phyloP scores from a whole-genome alignment of 2,113 vertebrate species.

The Procapra przewalskii region DNA sequence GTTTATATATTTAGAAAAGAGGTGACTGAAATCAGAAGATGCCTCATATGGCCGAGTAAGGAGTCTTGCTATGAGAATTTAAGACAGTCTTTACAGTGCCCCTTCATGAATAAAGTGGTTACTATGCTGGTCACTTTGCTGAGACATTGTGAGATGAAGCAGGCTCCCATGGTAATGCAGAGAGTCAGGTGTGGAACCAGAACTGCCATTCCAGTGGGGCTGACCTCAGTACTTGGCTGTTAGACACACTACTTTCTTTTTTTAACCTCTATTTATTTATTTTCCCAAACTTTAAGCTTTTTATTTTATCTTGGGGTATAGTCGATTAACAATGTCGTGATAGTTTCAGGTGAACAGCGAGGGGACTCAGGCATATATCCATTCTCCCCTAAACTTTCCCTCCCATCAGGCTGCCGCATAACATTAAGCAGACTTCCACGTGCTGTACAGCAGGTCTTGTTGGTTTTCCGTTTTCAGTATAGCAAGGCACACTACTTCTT shows the following conservation, averaged over 20 bases:
- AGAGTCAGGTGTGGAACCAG: background rate
- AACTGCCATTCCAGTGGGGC: background rate
- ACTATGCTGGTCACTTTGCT: background rate
- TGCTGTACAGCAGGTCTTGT: background rate
- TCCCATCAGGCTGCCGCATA: background rate
- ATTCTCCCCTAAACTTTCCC: background rate
- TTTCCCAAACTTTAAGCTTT: background rate
- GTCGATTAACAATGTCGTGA: background rate
- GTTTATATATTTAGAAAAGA: background rate
- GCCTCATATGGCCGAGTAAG: background rate
- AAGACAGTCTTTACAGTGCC: background rate
- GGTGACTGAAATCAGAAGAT: slow-evolving; percentile 12
- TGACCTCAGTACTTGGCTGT: background rate
- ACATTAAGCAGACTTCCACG: background rate
- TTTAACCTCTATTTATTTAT: background rate
- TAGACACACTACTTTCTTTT: background rate
- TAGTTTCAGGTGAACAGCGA: background rate
- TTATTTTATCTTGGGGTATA: background rate
- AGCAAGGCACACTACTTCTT: background rate
- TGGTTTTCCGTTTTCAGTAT: background rate
- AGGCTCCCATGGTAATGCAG: background rate
- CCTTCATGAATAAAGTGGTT: background rate
- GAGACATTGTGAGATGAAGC: background rate
- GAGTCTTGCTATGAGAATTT: background rate
- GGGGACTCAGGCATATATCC: background rate